Conservation (phyloP, 2,888 invertebrate species). For the Thereva unica region DNA sequence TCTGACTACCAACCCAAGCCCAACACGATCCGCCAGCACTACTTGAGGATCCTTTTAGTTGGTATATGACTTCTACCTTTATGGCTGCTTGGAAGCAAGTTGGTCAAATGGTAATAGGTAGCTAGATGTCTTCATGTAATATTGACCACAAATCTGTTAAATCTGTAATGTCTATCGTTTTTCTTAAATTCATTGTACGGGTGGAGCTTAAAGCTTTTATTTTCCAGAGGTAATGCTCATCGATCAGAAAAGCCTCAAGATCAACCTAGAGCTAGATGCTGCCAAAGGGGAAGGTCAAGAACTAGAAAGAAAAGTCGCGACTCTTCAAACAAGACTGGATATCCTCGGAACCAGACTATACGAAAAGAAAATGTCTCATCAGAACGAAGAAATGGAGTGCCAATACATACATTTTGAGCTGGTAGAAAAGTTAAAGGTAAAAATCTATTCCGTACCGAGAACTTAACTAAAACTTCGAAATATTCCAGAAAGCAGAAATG, state of each 20-base stretch:
- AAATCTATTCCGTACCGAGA: conserved; percentile 12
- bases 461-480: neutral
- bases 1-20: too few species aligned
- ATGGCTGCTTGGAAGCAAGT: too few species aligned
- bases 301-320: conserved; percentile 65
- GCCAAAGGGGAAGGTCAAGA: conserved; percentile 63
- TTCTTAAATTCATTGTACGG: neutral
- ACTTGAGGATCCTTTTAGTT: too few species aligned
- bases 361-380: conserved; percentile 62
- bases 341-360: conserved; percentile 64
- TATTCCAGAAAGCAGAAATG: conserved; percentile 67
- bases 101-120: too few species aligned
- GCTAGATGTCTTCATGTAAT: too few species aligned
- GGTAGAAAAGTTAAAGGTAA: conserved; percentile 60
- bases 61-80: too few species aligned
- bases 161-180: neutral
- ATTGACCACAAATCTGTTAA: neutral
- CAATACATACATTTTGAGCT: conserved; percentile 61
- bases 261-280: conserved; percentile 67
- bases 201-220: neutral
- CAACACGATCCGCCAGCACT: too few species aligned
- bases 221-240: conserved; percentile 61
- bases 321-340: conserved; percentile 65
- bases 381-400: conserved; percentile 63
- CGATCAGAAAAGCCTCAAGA: conserved; percentile 74